phyloP scores from a whole-genome alignment of 23 tunicate genomes.

The Ciona savignyi region DNA sequence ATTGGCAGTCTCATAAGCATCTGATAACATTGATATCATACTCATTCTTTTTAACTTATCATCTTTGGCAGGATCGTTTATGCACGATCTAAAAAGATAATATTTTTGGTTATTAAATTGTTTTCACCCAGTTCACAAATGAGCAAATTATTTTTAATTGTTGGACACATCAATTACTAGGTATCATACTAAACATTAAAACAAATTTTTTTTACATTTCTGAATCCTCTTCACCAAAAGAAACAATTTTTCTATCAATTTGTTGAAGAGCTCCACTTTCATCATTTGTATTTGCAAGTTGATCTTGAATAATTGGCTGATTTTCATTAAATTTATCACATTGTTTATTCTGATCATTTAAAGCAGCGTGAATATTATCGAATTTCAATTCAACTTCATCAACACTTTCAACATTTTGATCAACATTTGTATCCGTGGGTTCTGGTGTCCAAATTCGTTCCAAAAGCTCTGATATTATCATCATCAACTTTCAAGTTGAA shows the following conservation, averaged over 20 bases:
- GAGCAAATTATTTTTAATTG: too few relatives aligned
- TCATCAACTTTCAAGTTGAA: background rate
- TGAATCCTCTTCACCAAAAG: background rate
- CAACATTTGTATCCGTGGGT: background rate
- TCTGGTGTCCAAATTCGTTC: too few relatives aligned
- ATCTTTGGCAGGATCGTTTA: background rate
- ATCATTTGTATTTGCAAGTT: background rate
- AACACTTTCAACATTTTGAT: background rate
- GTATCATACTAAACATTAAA: background rate
- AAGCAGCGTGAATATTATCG: too few relatives aligned
- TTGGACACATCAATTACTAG: too few relatives aligned
- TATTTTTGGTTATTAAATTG: background rate
- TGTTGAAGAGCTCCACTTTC: background rate
- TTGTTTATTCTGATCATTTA: background rate
- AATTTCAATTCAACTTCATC: background rate
- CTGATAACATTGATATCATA: slow-evolving; percentile 14
- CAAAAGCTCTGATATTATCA: too few relatives aligned
- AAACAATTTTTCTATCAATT: background rate
- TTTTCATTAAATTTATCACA: background rate
- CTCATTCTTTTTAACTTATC: slow-evolving; percentile 11
- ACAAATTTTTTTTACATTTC: background rate
- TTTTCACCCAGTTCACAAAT: too few relatives aligned
- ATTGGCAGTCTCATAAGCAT: slow-evolving; percentile 31
- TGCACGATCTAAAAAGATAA: background rate
- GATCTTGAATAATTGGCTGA: background rate